Percentiles rank a stretch among this genome's conserved stretches.
phyloP scores from a whole-genome alignment of 2,888 invertebrate genomes.

The Nemapogon koenigi region DNA sequence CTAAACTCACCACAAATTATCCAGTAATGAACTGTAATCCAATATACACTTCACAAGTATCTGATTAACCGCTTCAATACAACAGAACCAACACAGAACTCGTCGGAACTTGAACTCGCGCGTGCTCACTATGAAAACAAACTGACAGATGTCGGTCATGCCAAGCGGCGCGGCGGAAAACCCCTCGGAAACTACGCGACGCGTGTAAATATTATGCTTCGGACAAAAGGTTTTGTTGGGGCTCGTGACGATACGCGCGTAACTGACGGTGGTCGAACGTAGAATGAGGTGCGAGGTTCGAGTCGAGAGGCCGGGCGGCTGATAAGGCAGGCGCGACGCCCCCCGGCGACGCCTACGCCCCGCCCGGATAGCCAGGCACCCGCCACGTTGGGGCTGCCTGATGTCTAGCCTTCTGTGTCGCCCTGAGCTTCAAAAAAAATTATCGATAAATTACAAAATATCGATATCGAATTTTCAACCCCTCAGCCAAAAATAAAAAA shows the following conservation, averaged over 20 bases:
- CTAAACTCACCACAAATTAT: conserved; percentile 39
- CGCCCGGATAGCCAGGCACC: too few relatives aligned
- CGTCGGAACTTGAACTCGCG: conserved; percentile 53
- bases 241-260: conserved; percentile 44
- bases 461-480: too few relatives aligned
- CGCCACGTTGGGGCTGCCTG: too few relatives aligned
- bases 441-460: too few relatives aligned
- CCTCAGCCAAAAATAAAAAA: too few relatives aligned
- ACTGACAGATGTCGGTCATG: conserved; percentile 51
- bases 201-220: conserved; percentile 58
- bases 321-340: conserved; percentile 63
- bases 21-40: conserved; percentile 45
- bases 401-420: too few relatives aligned
- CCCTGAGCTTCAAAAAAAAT: too few relatives aligned
- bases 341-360: conserved; percentile 64
- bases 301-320: conserved; percentile 60
- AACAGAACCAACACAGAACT: conserved; percentile 36
- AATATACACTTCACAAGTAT: conserved; percentile 38
- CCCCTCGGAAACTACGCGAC: conserved; percentile 53
- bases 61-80: conserved; percentile 29
- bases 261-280: conserved; percentile 48
- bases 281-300: conserved; percentile 60
- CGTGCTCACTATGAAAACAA: conserved; percentile 56
- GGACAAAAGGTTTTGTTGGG: conserved; percentile 63
- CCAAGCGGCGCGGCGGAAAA: conserved; percentile 50